Evolutionary conservation across 2,113 vertebrate species (phyloP), one percentile per base, ranked within the genome.

Genomic region (Phyllopteryx taeniolatus): DNA sequence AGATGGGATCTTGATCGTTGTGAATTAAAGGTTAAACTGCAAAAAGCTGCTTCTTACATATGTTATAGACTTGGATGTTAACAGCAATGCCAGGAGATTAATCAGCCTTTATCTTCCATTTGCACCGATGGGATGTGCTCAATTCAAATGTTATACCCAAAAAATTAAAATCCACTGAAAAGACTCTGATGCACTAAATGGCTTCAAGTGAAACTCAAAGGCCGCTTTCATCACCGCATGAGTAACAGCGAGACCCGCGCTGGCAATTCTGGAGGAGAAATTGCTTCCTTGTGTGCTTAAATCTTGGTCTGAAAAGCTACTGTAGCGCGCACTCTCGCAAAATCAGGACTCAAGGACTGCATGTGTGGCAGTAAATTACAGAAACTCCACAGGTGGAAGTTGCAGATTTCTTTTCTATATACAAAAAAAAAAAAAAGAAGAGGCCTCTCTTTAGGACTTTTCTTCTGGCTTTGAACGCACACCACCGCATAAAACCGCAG

Each of bases 211-310:
- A 82, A 83, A 82, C 72, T 76, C 59, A 57, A 67, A 85, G 79
- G 73, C 67, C 69, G 56, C 79, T 77, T 82, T 85, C 63, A 73
- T 85, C 79, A 82, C 68, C 75, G 84, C 71, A 70, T 60, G 82
- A 72, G 79, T 61, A 85, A 83, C 66, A 76, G 75, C 19, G 20
- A 74, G 78, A 66, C 66, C 14, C 77, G 80, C 65, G 63, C 72
- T 64, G 79, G 80, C 75, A 81, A 84, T 73, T 73, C 66, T 86
- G 77, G 75, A 86, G 43, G 78, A 83, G 76, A 85, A 90, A 88
- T 89, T 84, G 83, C 79, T 85, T 86, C 82, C 82, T 69, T 80
- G 75, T 82, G 78, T 76, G 56, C 44, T 64, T 68, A 43, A 74
- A 72, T 46, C 54, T 56, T 64, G 44, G 78, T 77, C 22, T 73